phyloP scores from a whole-genome alignment of 1,140 invertebrate species.

The Leptinotarsa texana region DNA sequence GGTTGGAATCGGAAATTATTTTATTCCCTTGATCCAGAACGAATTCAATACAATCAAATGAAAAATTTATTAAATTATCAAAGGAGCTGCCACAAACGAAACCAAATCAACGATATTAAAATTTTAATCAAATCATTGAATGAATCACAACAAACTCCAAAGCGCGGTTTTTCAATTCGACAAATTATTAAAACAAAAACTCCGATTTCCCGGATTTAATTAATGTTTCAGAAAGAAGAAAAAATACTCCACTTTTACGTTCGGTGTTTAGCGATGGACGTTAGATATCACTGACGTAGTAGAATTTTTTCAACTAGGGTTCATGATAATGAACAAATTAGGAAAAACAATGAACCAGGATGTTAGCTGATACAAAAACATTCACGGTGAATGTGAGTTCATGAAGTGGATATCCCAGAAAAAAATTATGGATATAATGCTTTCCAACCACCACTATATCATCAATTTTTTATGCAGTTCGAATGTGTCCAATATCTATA shows the following conservation, averaged over 20 bases:
- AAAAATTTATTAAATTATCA: conserved; percentile 29
- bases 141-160: conserved; percentile 25
- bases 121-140: conserved; percentile 31
- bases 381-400: no score
- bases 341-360: no score
- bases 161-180: conserved; percentile 26
- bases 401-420: no score
- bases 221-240: conserved; percentile 27
- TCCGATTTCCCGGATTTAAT: conserved; percentile 25
- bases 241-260: conserved; percentile 21
- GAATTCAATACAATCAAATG: conserved; percentile 27
- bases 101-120: conserved; percentile 30
- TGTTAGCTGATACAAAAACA: no score
- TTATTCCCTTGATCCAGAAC: conserved; percentile 14
- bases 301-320: not conserved
- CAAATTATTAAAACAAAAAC: conserved; percentile 31
- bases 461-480: no score
- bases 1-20: not conserved
- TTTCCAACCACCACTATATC: no score
- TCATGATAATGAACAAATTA: no score
- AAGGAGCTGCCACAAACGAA: conserved; percentile 21
- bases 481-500: no score
- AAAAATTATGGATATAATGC: no score
- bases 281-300: conserved; percentile 7
- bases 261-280: not conserved